These are phyloP conservation scores for Chlorocebus sabaeus DNA, from an alignment of 2,113 vertebrate species.

Conservation along the genomic window DNA sequence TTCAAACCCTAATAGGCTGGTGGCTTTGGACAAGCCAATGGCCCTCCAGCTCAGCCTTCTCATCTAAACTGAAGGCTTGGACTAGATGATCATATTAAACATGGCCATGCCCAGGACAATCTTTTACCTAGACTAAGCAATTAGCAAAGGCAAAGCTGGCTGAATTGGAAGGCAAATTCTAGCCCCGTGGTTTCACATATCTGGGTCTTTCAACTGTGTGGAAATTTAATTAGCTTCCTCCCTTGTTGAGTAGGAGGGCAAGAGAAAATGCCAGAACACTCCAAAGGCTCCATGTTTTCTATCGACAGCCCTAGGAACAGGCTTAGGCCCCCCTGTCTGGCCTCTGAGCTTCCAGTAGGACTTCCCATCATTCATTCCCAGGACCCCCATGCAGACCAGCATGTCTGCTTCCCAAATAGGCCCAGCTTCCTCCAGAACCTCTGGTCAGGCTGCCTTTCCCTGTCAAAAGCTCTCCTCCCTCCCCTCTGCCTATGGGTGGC, in stretches of 20 bases:
- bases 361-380: not conserved
- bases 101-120: fast-evolving
- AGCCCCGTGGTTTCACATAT: not conserved
- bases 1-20: not conserved
- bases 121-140: not conserved
- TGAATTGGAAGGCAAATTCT: not conserved
- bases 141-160: not conserved
- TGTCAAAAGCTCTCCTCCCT: too few species aligned
- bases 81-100: not conserved
- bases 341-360: not conserved
- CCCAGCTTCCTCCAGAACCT: not conserved
- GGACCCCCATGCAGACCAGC: not conserved
- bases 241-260: not conserved
- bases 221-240: not conserved
- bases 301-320: fast-evolving
- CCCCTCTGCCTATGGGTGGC: not conserved
- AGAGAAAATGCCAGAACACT: not conserved
- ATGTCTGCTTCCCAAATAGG: not conserved
- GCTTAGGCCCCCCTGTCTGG: not conserved
- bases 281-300: not conserved
- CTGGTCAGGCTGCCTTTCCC: not conserved
- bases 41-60: not conserved
- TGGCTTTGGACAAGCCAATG: not conserved
- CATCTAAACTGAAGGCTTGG: not conserved
- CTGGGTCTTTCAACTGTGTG: not conserved